Conservation (phyloP, 2,888 invertebrate genomes). For the Heliconius ethilla region DNA sequence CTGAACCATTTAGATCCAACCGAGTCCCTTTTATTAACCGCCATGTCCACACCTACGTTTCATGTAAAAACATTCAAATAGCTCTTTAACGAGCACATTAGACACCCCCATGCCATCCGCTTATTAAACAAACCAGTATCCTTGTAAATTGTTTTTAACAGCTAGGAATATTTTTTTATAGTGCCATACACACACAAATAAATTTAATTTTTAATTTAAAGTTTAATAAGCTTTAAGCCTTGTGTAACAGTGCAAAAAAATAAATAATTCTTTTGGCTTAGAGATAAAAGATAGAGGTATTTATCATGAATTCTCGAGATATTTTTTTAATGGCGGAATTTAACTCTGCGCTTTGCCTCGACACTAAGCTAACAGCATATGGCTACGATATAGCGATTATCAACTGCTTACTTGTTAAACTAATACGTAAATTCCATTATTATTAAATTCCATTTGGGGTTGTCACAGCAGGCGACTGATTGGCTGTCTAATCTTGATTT, state of each 20-base stretch:
- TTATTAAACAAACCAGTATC: conserved; percentile 31
- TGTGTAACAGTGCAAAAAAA: no score
- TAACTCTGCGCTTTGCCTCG: no score
- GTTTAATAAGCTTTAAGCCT: background rate
- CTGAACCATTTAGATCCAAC: background rate
- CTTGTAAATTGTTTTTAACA: conserved; percentile 26
- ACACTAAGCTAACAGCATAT: background rate
- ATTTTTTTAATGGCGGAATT: no score
- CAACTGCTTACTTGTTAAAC: background rate
- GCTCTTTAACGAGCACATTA: conserved; percentile 16
- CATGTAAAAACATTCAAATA: conserved; percentile 13
- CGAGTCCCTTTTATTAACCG: background rate
- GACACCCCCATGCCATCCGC: conserved; percentile 5
- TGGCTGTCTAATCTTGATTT: conserved; percentile 36
- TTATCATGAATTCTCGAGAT: no score
- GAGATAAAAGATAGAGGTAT: no score
- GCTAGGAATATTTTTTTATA: conserved; percentile 4
- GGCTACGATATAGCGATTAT: background rate
- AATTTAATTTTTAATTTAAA: background rate
- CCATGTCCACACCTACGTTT: conserved; percentile 7
- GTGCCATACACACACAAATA: background rate
- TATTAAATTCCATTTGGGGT: conserved; percentile 38
- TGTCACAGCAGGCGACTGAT: conserved; percentile 35
- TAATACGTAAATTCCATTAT: conserved; percentile 37
- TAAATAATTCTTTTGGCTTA: no score